A percentile compares a stretch with the other conserved stretches of the same genome.
phyloP scores from a whole-genome alignment of 2,888 invertebrate genomes.

The Dicranocentrus wangi region DNA sequence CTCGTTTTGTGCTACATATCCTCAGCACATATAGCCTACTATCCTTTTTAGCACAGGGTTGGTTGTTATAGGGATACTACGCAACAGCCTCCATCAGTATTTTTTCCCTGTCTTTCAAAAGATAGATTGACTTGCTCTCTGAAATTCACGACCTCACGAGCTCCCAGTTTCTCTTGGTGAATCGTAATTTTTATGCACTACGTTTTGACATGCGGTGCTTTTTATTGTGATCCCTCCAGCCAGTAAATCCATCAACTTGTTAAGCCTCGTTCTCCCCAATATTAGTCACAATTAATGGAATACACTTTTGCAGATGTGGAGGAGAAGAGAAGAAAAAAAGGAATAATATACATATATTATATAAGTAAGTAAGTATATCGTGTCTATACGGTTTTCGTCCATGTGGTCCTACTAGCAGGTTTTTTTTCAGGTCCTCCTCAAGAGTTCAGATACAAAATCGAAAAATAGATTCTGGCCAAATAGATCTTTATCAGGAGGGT shows the following conservation, averaged over 20 bases:
- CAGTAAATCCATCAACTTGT: slow-evolving; percentile 32
- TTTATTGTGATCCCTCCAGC: slow-evolving; percentile 32
- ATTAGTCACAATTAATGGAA: slow-evolving; percentile 32
- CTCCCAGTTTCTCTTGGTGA: not conserved
- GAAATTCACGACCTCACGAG: not conserved
- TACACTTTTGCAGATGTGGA: not conserved
- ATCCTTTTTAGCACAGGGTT: too few species aligned
- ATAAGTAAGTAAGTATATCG: too few species aligned
- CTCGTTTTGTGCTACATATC: slow-evolving; percentile 6
- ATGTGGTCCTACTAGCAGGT: too few species aligned
- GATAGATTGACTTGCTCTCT: slow-evolving; percentile 27
- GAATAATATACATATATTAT: too few species aligned
- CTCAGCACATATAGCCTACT: too few species aligned
- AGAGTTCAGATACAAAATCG: too few species aligned
- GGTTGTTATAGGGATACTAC: too few species aligned
- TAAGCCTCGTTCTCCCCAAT: slow-evolving; percentile 35
- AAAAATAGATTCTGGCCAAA: too few species aligned
- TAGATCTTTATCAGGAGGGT: too few species aligned
- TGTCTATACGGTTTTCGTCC: too few species aligned
- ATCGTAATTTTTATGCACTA: not conserved
- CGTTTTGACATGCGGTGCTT: slow-evolving; percentile 39
- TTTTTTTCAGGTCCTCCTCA: too few species aligned
- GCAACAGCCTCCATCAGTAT: not conserved
- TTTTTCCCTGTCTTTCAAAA: not conserved
- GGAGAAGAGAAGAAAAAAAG: not conserved